These are phyloP conservation scores for Incurvaria masculella DNA, from an alignment of 2,888 invertebrate species.

Conservation along the genomic window DNA sequence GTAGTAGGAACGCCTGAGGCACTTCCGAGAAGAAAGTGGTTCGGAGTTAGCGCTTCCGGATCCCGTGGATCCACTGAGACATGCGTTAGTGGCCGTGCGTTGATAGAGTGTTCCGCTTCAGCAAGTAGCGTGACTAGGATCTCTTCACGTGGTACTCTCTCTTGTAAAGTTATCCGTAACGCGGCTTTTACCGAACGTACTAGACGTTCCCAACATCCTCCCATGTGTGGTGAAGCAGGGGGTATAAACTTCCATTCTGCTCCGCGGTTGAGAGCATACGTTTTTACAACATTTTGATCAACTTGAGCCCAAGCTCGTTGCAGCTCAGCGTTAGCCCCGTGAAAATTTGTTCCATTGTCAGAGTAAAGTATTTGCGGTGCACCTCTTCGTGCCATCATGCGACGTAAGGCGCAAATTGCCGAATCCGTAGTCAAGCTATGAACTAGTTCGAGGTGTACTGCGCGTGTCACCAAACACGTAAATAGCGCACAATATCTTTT, in stretches of 20 bases:
- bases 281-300: not conserved
- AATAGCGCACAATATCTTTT: not conserved
- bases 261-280: not conserved
- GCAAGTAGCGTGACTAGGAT: constrained; percentile 9
- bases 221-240: not conserved
- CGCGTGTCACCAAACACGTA: not conserved
- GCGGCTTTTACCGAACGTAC: constrained; percentile 1
- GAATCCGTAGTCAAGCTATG: not conserved
- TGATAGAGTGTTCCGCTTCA: constrained; percentile 14
- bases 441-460: not conserved
- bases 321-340: no score
- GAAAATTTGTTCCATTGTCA: constrained; percentile 1
- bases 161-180: not conserved
- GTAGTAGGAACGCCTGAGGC: constrained; percentile 8
- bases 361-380: not conserved
- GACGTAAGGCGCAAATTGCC: not conserved
- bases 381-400: not conserved
- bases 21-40: constrained; percentile 18
- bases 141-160: not conserved
- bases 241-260: not conserved
- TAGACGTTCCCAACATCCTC: not conserved
- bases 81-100: constrained; percentile 2
- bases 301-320: not conserved
- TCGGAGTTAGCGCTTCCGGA: constrained; percentile 19
- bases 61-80: constrained; percentile 5